Percentiles rank a stretch among this genome's conserved stretches.
phyloP scores from a whole-genome alignment of 2,888 invertebrate species.

The Stenolophus ochropezus region DNA sequence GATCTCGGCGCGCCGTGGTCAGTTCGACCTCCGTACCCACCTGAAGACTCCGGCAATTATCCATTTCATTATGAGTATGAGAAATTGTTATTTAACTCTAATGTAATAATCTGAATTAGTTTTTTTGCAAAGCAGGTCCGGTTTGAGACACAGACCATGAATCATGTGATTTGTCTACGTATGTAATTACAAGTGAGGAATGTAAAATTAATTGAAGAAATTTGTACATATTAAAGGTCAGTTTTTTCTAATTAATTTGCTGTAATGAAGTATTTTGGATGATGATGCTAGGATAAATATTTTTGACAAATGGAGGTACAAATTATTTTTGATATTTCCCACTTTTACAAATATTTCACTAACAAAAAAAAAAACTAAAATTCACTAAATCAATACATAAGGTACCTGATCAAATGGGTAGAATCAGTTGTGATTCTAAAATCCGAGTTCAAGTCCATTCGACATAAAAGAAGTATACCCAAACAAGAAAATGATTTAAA shows the following conservation, averaged over 20 bases:
- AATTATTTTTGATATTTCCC: neutral
- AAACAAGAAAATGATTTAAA: too few relatives aligned
- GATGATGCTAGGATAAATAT: neutral
- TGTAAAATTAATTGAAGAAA: slow-evolving; percentile 45
- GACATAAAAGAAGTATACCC: too few relatives aligned
- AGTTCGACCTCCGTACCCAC: neutral
- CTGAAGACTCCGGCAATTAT: slow-evolving; percentile 1
- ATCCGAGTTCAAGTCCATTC: too few relatives aligned
- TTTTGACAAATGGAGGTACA: neutral
- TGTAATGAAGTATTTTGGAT: slow-evolving; percentile 26
- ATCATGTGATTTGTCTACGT: slow-evolving; percentile 30
- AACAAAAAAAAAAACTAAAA: too few relatives aligned
- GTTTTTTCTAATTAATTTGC: slow-evolving; percentile 30
- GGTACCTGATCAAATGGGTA: too few relatives aligned
- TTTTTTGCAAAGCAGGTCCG: slow-evolving; percentile 34
- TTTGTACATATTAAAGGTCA: slow-evolving; percentile 23
- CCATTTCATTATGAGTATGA: slow-evolving; percentile 31
- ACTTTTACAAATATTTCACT: too few relatives aligned
- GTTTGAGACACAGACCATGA: slow-evolving; percentile 7
- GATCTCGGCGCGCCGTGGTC: slow-evolving; percentile 3
- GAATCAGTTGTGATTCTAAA: too few relatives aligned
- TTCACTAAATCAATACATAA: too few relatives aligned
- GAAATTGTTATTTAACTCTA: slow-evolving; percentile 17
- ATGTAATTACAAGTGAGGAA: slow-evolving; percentile 32
- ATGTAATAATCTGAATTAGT: slow-evolving; percentile 27